Base-by-base conservation (phyloP, 2,113 vertebrate genomes). In the Microcebus jonahi region DNA sequence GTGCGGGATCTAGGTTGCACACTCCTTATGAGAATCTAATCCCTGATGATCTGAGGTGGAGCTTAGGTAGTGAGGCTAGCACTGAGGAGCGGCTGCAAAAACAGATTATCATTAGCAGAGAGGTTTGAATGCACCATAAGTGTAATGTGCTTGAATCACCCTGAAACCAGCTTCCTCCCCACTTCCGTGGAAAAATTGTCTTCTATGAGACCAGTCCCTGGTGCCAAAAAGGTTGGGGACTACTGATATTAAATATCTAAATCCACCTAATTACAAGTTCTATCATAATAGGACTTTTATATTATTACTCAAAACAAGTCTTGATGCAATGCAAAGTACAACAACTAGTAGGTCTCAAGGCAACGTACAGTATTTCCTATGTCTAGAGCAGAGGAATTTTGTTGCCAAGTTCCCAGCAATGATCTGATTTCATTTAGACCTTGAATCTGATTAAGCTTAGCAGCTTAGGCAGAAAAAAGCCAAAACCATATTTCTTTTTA, bases 281-380 rank as follows among this genome's bases (percentile, higher is more conserved):
- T 34, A 8, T 85, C 34, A 61, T 48, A 86, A 34, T 20, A 90
- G 27, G 36, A 59, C 23, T 77, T 75, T 25, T 36, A 59, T 80
- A 57, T 70, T 55, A 27, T 92, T 75, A 89, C 13, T 61, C 42
- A 21, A 92, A 96, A 91, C 34, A 96, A 90, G 80, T 70, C 61
- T 70, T 23, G 59, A 50, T 13, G 50, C 6, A 45, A 81, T 75
- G 55, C 1, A 15, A 71, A 93, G 50, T 50, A 73, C 34, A 91
- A 77, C 39, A 92, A 65, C 5, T 14, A 80, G 5, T 14, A 75
- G 15, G 21, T 42, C 25, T 86, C 42, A 68, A 76, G 81, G 63
- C 59, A 82, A 23, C 9, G 21, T 34, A 65, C 27, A 65, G 15
- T 76, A 14, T 13, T 42, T 91, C 25, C 10, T 20, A 65, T 57